Conservation (phyloP, 2,113 vertebrate genomes). For the Heloderma charlesbogerti region DNA sequence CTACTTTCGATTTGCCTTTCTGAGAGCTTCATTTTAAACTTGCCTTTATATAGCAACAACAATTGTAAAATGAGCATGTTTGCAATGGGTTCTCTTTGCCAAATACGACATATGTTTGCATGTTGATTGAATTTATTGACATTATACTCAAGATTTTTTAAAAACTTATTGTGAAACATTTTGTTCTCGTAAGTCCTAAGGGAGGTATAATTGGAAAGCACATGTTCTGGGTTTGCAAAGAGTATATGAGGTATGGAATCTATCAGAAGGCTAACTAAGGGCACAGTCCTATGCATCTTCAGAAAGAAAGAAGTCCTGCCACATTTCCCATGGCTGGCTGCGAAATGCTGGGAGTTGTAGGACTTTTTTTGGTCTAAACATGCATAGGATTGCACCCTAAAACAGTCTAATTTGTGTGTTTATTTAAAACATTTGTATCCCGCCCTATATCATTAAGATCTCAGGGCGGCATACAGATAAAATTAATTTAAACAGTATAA, state of each 20-base stretch:
- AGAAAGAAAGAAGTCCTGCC: not conserved
- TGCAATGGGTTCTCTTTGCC: conserved; percentile 69
- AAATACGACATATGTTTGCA: conserved; percentile 70
- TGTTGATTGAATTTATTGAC: conserved; percentile 59
- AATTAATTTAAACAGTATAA: too few relatives aligned
- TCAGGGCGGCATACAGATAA: too few relatives aligned
- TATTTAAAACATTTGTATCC: too few relatives aligned
- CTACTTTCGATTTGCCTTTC: conserved; percentile 36
- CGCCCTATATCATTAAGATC: too few relatives aligned
- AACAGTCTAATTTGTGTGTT: too few relatives aligned
- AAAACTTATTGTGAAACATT: conserved; percentile 6
- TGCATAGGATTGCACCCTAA: not conserved
- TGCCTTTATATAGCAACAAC: conserved; percentile 45
- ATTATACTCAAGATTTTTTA: conserved; percentile 64
- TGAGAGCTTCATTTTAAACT: conserved; percentile 56
- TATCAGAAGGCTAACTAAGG: not conserved
- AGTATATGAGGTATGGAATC: not conserved
- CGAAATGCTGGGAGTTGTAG: too few relatives aligned
- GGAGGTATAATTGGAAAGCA: not conserved
- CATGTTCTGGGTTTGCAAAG: not conserved
- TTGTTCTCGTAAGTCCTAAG: conserved; percentile 34
- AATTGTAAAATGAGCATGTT: conserved; percentile 62
- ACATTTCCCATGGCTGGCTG: too few relatives aligned
- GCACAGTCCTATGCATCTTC: not conserved
- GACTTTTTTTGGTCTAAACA: too few relatives aligned